Base-by-base conservation (phyloP, 2,797 vertebrate species). In the Echeneis naucrates region DNA sequence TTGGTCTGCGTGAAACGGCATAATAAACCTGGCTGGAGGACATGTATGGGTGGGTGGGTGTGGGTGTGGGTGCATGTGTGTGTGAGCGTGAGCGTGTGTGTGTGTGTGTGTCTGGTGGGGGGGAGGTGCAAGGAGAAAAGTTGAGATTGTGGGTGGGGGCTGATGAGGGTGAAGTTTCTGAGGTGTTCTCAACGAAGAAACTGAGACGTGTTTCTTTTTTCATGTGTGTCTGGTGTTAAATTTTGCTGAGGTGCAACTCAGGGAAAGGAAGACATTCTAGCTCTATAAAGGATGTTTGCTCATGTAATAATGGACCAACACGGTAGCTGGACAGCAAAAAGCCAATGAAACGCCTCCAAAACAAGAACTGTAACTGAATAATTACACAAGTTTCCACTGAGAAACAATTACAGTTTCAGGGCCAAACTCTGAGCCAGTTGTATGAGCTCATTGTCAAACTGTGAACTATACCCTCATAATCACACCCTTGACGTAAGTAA, bases 1-100 rank as follows among this genome's bases (percentile, higher is more conserved):
- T 93, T 93, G 93, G 93, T 92, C 92, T 92, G 91, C 92, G 90
- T 93, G 91, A 93, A 93, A 91, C 87, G 64, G 92, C 93, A 94
- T 93, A 93, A 94, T 93, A 93, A 94, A 93, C 89, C 90, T 91
- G 91, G 92, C 92, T 91, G 85, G 84, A 88, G 88, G 90, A 92
- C 84, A 92, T 94, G 90, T 93, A 93, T 90, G 91, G 90, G 88
- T 91, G 90, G 88, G 47, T 27, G 24, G 24, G 48, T 3, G 19
- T 45, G 73, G 78, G 71, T 24, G 58, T 71, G 60, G 70, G 21
- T 26, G 74, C 44, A 72, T 66, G 33, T 4, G 8, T 32, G 59
- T n/a, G n/a, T n/a, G n/a, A n/a, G n/a, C n/a, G n/a, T n/a, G n/a
- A n/a, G n/a, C n/a, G n/a, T n/a, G n/a, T n/a, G n/a, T n/a, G n/a